A percentile compares a stretch with the other conserved stretches of the same genome.
Conservation (phyloP, 2,797 vertebrate genomes). For the Mormyrops boulengeri region DNA sequence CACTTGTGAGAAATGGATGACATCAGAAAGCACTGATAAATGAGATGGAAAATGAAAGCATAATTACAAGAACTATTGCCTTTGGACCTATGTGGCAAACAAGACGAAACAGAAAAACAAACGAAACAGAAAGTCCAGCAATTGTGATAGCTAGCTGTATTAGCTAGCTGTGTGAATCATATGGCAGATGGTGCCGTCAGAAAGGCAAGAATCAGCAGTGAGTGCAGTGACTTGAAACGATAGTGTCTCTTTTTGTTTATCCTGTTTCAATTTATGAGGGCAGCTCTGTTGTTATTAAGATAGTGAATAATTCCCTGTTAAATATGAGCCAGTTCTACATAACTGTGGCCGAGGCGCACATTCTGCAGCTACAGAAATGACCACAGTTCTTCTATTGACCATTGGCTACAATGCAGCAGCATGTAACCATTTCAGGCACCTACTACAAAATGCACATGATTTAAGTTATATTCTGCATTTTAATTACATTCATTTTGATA, state of each 20-base stretch:
- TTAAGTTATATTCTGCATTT: not conserved
- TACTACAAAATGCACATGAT: not conserved
- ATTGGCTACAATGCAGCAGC: not conserved
- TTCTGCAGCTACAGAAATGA: not conserved
- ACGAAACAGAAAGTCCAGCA: not conserved
- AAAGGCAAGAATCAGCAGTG: not conserved
- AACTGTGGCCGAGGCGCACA: not conserved
- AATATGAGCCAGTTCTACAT: not conserved
- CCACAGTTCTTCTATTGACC: not conserved
- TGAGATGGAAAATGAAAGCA: not conserved
- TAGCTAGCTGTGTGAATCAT: not conserved
- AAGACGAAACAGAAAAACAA: not conserved
- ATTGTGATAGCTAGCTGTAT: not conserved
- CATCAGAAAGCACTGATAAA: not conserved
- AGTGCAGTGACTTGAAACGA: not conserved
- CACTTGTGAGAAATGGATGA: not conserved
- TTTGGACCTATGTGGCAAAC: not conserved
- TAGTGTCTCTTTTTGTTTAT: not conserved
- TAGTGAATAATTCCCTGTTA: not conserved
- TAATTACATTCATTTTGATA: not conserved
- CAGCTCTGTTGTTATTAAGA: not conserved
- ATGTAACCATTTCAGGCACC: not conserved
- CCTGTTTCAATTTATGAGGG: not conserved
- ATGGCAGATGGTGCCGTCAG: not conserved
- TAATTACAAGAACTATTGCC: not conserved